Evolutionary conservation across 2,888 invertebrate genomes (phyloP).

Genomic region (Baronia brevicornis): DNA sequence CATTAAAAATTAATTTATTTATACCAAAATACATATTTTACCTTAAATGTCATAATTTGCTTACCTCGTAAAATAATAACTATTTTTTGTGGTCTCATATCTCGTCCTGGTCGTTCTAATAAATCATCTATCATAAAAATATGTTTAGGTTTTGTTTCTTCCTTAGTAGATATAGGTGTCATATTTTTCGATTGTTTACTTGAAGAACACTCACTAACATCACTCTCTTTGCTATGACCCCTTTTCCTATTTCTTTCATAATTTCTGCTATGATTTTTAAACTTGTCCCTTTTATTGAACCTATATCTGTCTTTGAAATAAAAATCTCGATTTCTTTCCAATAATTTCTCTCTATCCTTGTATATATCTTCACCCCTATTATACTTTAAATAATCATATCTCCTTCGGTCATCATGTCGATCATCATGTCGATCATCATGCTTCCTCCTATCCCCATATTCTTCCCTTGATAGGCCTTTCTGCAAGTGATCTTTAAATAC

Average conservation of each 20-base stretch:
- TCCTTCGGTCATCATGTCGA: slow-evolving; percentile 31
- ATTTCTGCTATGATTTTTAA: slow-evolving; percentile 40
- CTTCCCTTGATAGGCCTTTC: slow-evolving; percentile 34
- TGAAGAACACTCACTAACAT: slow-evolving; percentile 25
- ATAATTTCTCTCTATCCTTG: slow-evolving; percentile 35
- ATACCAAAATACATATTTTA: slow-evolving; percentile 3
- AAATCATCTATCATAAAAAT: slow-evolving; percentile 87
- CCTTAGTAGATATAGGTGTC: slow-evolving; percentile 18
- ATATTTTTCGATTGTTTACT: slow-evolving; percentile 39
- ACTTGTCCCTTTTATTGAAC: slow-evolving; percentile 29
- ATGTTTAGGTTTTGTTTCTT: slow-evolving; percentile 37
- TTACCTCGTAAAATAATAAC: slow-evolving; percentile 89
- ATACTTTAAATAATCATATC: slow-evolving; percentile 37
- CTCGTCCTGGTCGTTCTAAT: slow-evolving; percentile 85
- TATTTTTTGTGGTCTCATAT: slow-evolving; percentile 85
- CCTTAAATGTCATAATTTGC: no score
- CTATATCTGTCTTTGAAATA: no score
- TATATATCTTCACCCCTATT: slow-evolving; percentile 26
- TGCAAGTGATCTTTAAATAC: slow-evolving; percentile 23
- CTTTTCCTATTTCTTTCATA: slow-evolving; percentile 50
- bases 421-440: slow-evolving; percentile 29
- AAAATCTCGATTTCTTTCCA: no score
- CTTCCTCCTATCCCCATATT: slow-evolving; percentile 27
- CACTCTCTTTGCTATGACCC: slow-evolving; percentile 46
- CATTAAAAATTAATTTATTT: slow-evolving; percentile 7